Conservation (phyloP, 2,888 invertebrate genomes). For the Hydraecia micacea region DNA sequence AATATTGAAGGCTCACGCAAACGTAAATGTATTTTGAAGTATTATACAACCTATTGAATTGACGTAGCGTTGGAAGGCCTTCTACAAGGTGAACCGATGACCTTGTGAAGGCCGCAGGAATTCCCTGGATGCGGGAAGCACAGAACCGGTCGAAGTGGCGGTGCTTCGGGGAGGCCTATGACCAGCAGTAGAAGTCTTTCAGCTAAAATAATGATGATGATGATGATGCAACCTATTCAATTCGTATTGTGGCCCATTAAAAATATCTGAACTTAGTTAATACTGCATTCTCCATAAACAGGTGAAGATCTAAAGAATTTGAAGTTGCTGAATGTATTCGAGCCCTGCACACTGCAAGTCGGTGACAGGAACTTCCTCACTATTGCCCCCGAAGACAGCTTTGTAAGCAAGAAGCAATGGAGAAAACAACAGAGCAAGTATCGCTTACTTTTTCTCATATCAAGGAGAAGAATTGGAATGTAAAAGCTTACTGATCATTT, state of each 20-base stretch:
- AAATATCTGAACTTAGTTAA: neutral
- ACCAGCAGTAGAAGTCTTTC: neutral
- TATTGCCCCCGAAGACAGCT: conserved; percentile 93
- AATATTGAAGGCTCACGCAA: neutral
- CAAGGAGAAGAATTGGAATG: neutral
- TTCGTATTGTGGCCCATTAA: neutral
- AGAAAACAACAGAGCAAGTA: conserved; percentile 91
- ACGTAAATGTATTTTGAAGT: neutral
- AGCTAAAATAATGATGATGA: neutral
- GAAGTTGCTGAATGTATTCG: conserved; percentile 95
- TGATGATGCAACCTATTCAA: neutral
- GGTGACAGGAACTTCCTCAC: conserved; percentile 96
- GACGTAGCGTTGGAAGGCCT: neutral
- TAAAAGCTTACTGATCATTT: neutral
- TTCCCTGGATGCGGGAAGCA: neutral
- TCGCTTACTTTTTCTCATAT: neutral
- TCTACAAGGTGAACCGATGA: neutral
- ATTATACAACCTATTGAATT: neutral
- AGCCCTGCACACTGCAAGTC: conserved; percentile 96
- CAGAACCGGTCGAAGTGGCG: no score
- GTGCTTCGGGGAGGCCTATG: no score
- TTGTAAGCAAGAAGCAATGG: conserved; percentile 95
- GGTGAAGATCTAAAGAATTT: conserved; percentile 95
- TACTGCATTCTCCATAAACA: conserved; percentile 79
- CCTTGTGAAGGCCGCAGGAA: neutral